phyloP scores from a whole-genome alignment of 2,888 invertebrate species.

The Lypha dubia region DNA sequence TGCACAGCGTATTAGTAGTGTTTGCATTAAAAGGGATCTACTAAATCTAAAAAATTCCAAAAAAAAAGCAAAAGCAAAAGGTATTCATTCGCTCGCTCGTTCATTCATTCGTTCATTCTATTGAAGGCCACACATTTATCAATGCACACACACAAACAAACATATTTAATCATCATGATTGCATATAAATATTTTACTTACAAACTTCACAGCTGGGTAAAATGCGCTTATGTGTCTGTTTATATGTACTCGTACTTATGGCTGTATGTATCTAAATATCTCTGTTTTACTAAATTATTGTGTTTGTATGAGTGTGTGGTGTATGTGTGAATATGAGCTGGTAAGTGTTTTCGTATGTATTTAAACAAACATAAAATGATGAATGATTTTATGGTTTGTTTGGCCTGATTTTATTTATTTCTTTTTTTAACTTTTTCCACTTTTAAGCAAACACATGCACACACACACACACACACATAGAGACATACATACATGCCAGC shows the following conservation, averaged over 20 bases:
- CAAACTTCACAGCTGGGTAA: background rate
- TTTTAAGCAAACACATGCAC: constrained; percentile 11
- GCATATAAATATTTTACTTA: background rate
- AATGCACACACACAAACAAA: constrained; percentile 6
- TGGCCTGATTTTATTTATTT: constrained; percentile 79
- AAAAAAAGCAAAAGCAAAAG: constrained; percentile 39
- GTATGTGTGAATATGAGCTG: constrained; percentile 34
- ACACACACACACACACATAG: constrained; percentile 11
- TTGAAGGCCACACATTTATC: constrained; percentile 37
- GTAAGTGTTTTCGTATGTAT: constrained; percentile 35
- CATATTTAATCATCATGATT: background rate
- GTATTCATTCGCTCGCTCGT: no score
- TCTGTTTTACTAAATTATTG: background rate
- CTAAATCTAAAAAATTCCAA: constrained; percentile 47
- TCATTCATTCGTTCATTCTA: constrained; percentile 20
- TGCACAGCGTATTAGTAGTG: constrained; percentile 54
- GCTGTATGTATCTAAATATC: background rate
- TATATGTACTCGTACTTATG: background rate
- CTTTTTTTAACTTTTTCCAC: background rate
- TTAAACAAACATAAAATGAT: constrained; percentile 79
- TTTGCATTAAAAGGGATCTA: constrained; percentile 59
- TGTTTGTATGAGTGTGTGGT: background rate
- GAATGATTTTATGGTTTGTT: constrained; percentile 82
- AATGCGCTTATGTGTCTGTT: background rate
- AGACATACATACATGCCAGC: constrained; percentile 59